Evolutionary conservation across 2,797 vertebrate genomes (phyloP).

Genomic region (Amazona finschi): DNA sequence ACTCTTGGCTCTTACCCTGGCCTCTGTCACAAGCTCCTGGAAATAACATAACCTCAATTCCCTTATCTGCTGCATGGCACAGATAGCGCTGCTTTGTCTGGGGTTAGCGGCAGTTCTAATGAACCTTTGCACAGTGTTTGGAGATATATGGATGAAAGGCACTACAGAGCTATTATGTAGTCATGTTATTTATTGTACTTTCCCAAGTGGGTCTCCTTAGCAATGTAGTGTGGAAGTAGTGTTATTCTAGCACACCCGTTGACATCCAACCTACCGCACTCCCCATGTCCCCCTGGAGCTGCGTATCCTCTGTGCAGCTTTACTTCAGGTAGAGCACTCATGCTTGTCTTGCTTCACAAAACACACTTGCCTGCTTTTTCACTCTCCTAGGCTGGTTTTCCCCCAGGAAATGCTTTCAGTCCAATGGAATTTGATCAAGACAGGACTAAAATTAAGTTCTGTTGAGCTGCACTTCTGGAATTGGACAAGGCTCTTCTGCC

Average conservation of each 20-base stretch:
- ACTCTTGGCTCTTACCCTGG: background rate
- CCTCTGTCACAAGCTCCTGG: background rate
- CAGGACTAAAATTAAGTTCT: background rate
- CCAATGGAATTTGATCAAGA: background rate
- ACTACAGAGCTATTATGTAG: background rate
- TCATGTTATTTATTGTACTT: background rate
- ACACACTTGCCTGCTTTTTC: background rate
- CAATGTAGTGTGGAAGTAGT: background rate
- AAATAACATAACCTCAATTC: background rate
- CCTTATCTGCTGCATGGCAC: background rate
- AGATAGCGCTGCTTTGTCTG: rapidly evolving
- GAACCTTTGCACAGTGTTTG: background rate
- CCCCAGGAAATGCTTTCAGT: background rate
- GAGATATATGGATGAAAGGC: background rate
- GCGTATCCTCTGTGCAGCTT: rapidly evolving
- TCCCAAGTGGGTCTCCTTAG: background rate
- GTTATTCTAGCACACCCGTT: background rate
- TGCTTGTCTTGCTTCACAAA: background rate
- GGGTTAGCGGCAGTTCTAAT: background rate
- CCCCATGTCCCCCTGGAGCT: background rate
- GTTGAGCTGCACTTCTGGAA: background rate
- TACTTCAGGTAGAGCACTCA: background rate
- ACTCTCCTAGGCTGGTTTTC: background rate
- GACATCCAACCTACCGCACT: background rate
- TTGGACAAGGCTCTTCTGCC: background rate